Evolutionary conservation across 1,140 invertebrate species (phyloP), one percentile per base, ranked within the genome.

Genomic region (Whitmania pigra): DNA sequence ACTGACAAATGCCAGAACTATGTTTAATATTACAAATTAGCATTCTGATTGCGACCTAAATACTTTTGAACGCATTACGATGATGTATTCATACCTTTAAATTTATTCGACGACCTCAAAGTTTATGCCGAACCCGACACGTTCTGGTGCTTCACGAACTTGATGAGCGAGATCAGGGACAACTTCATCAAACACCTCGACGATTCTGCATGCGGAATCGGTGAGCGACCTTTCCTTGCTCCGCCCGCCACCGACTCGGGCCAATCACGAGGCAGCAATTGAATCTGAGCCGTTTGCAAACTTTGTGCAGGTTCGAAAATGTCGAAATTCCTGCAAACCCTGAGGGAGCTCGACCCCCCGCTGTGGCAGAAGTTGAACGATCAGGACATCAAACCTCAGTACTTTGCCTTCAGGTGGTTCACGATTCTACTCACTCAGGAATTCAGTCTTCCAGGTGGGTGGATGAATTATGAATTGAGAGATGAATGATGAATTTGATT

Each of bases 361-460:
- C 84, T 97, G 20, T 92, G 88, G 85, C 83, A 87, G 49, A 85
- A 86, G 74, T 83, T 97, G 7, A 86, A 89, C 73, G 85, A 80
- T 70, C 89, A 94, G 78, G 91, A 94, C 78, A 83, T 99, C 2
- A 88, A 89, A 77, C 93, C 94, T 0, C 93, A 97, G 82, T 98
- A 93, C 83, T 99, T 93, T 78, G 92, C 91, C 78, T 97, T 97
- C 82, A 90, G 93, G 79, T 99, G 95, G 95, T 84, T 99, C 20
- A 97, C 93, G 0, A 83, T 99, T n/a, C 81, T 99, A 29, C 83
- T 99, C 2, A 96, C 93, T 27, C 96, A 99, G 86, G 95, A 99
- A 83, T 98, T 98, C 84, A 89, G 91, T 43, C 83, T 98, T 72
- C 95, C 95, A 72, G 80, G 80, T 80, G 54, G 53, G 68, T 53